A percentile compares a stretch with the other conserved stretches of the same genome.
Evolutionary conservation across 2,113 vertebrate genomes (phyloP).

Genomic region (Pavo muticus): DNA sequence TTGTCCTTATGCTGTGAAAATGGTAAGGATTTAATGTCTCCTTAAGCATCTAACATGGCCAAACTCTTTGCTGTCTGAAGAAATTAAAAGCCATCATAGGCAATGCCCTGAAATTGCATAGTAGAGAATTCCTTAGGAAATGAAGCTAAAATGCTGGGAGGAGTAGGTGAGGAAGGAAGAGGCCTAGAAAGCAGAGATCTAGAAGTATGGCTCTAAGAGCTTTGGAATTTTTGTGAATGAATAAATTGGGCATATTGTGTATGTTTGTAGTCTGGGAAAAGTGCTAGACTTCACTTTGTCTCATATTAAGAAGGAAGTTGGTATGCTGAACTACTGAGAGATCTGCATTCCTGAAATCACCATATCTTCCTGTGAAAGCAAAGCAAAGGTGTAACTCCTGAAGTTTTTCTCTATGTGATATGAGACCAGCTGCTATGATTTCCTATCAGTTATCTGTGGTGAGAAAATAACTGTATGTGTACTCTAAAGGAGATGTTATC

Average conservation of each 20-base stretch:
- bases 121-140: background rate
- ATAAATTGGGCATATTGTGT: rapidly evolving
- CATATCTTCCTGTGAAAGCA: background rate
- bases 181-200: background rate
- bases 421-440: slow-evolving; percentile 27
- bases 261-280: background rate
- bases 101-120: rapidly evolving
- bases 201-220: background rate
- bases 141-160: background rate
- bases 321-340: background rate
- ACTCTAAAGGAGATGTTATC: slow-evolving; percentile 39
- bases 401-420: slow-evolving; percentile 21
- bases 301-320: background rate
- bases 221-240: background rate
- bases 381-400: background rate
- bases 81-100: rapidly evolving
- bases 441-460: slow-evolving; percentile 11
- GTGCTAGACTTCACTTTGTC: background rate
- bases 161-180: background rate
- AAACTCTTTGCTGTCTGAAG: background rate
- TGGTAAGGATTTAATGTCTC: background rate
- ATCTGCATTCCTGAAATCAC: background rate
- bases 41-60: background rate
- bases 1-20: background rate
- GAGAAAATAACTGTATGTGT: slow-evolving; percentile 34